A percentile compares a stretch with the other conserved stretches of the same genome.
Conservation (phyloP, 2,888 invertebrate species). For the Acholoe squamosa region DNA sequence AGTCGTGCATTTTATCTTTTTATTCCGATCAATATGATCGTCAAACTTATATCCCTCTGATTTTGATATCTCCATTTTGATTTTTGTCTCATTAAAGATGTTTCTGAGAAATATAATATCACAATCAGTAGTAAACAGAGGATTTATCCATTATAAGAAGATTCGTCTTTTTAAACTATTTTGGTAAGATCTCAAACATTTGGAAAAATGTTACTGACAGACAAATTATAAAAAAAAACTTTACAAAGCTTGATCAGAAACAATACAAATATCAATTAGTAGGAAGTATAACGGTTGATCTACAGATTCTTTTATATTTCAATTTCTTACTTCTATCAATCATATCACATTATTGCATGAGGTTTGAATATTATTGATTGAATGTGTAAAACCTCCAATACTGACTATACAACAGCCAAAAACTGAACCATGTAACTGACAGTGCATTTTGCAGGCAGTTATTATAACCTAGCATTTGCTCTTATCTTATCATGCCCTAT, state of each 20-base stretch:
- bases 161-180: too few species aligned
- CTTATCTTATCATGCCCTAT: neutral
- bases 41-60: neutral
- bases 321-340: neutral
- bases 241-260: constrained; percentile 10
- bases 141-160: too few species aligned
- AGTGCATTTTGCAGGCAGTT: neutral
- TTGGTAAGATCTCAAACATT: constrained; percentile 31
- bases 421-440: neutral
- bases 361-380: neutral
- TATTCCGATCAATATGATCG: neutral
- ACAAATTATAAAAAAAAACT: neutral
- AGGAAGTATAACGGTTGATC: neutral
- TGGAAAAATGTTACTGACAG: neutral
- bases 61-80: neutral
- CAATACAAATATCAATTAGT: constrained; percentile 28
- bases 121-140: too few species aligned
- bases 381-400: neutral
- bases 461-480: too few species aligned
- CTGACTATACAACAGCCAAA: neutral
- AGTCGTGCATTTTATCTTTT: neutral
- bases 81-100: too few species aligned
- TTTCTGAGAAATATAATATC: too few species aligned
- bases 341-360: neutral
- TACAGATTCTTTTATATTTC: constrained; percentile 7